Evolutionary conservation across 2,113 vertebrate species (phyloP).

Genomic region (Notarius quadriscutis): DNA sequence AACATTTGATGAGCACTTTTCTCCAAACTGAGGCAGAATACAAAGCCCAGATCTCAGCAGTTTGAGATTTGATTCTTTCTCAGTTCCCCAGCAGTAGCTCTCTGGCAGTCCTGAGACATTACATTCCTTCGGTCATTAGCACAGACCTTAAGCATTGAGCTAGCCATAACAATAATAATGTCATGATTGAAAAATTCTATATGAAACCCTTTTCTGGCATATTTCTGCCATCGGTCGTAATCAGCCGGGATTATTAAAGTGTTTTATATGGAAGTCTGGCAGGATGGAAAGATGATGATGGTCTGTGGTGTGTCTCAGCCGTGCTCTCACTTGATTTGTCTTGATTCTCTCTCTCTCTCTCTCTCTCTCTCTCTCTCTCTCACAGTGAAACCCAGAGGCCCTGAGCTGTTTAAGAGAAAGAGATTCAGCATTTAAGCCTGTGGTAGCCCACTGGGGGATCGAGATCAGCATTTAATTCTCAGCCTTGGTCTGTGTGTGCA

Average conservation of each 20-base stretch:
- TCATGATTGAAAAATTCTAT: slow-evolving; percentile 18
- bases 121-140: slow-evolving; percentile 10
- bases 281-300: slow-evolving; percentile 49
- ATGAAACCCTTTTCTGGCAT: slow-evolving; percentile 13
- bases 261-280: slow-evolving; percentile 64
- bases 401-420: slow-evolving; percentile 77
- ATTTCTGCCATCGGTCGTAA: slow-evolving; percentile 63
- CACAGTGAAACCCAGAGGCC: slow-evolving; percentile 70
- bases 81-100: neutral
- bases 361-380: slow-evolving; percentile 31
- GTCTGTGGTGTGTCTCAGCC: slow-evolving; percentile 60
- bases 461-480: slow-evolving; percentile 86
- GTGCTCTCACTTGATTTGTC: slow-evolving; percentile 60
- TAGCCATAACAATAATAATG: slow-evolving; percentile 21
- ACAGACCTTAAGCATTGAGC: slow-evolving; percentile 1
- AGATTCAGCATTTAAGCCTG: slow-evolving; percentile 77
- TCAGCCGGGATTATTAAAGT: slow-evolving; percentile 65
- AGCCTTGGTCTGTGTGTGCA: slow-evolving; percentile 50
- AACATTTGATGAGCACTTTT: neutral
- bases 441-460: slow-evolving; percentile 77
- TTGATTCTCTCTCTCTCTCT: slow-evolving; percentile 50
- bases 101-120: neutral
- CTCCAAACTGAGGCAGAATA: neutral
- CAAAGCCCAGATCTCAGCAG: slow-evolving; percentile 3
- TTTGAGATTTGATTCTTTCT: neutral